phyloP scores from a whole-genome alignment of 2,113 vertebrate species.

The Pelobates fuscus region DNA sequence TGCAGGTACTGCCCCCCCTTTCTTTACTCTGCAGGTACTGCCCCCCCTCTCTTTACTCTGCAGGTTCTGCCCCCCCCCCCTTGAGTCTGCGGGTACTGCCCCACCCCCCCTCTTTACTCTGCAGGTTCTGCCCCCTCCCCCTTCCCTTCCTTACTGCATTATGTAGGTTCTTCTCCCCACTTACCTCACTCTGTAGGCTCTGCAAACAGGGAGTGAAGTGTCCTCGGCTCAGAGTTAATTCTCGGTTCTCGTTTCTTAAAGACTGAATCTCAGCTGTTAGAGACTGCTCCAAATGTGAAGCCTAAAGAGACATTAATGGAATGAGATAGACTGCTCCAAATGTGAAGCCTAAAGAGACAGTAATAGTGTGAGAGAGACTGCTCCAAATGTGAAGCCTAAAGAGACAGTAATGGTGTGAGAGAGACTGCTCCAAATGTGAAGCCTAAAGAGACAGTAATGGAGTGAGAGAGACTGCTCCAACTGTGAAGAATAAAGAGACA shows the following conservation, averaged over 20 bases:
- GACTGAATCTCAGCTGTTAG: constrained; percentile 10
- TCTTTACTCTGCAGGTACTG: background rate
- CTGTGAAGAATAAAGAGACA: no score
- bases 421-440: background rate
- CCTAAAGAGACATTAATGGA: background rate
- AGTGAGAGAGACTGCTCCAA: background rate
- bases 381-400: constrained; percentile 11
- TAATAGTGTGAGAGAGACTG: background rate
- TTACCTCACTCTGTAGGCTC: constrained; percentile 22
- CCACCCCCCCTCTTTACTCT: background rate
- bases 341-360: constrained; percentile 6
- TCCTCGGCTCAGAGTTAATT: constrained; percentile 19
- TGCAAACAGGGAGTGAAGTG: constrained; percentile 21
- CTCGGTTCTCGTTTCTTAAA: constrained; percentile 26
- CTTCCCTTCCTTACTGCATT: background rate
- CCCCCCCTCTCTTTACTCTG: background rate
- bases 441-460: background rate
- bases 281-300: constrained; percentile 12
- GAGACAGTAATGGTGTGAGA: background rate
- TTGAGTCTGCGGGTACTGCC: background rate
- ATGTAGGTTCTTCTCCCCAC: background rate
- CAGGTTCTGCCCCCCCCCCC: background rate
- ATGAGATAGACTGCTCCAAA: background rate
- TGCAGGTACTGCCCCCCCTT: background rate
- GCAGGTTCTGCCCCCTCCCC: background rate